phyloP scores from a whole-genome alignment of 2,888 invertebrate species.

The Athalia rosae region DNA sequence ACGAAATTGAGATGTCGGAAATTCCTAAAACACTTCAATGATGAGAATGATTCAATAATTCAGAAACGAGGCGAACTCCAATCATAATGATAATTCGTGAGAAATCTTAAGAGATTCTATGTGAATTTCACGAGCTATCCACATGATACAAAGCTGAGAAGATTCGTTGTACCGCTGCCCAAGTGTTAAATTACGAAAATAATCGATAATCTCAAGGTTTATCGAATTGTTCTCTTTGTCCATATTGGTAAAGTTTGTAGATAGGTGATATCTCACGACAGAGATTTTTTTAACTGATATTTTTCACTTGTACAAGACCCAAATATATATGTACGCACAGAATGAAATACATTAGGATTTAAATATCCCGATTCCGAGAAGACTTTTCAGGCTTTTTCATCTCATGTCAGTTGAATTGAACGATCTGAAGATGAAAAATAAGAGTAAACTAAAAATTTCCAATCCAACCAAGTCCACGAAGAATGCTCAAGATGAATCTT shows the following conservation, averaged over 20 bases:
- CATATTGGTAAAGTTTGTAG: slow-evolving; percentile 14
- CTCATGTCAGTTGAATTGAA: neutral
- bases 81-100: no score
- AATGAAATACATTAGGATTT: neutral
- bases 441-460: neutral
- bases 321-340: neutral
- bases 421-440: neutral
- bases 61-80: no score
- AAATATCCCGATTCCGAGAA: neutral
- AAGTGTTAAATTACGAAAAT: neutral
- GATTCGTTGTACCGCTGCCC: neutral
- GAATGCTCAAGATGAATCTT: neutral
- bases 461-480: neutral
- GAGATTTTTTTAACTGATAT: slow-evolving; percentile 35
- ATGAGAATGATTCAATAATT: no score
- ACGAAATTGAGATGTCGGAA: neutral
- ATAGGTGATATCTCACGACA: slow-evolving; percentile 28
- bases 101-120: no score
- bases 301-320: slow-evolving; percentile 16
- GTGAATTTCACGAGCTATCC: no score
- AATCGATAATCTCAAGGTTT: slow-evolving; percentile 3
- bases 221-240: slow-evolving; percentile 16
- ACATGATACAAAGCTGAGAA: no score
- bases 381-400: neutral
- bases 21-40: neutral